Evolutionary conservation across 2,888 invertebrate species (phyloP).

Genomic region (Calliphora vomitoria): DNA sequence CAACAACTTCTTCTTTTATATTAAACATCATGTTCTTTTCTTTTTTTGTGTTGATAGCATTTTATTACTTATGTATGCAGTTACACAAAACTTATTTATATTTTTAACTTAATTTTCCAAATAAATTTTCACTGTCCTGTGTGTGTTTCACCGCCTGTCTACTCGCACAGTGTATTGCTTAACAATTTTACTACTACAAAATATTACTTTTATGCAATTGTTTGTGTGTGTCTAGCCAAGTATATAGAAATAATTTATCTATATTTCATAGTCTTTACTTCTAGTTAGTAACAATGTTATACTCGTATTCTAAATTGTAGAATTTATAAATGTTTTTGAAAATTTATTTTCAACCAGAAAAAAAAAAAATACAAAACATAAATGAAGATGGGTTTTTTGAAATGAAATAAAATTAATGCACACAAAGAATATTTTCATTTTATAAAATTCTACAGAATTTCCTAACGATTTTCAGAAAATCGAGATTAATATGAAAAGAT

Average conservation of each 20-base stretch:
- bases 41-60: not conserved
- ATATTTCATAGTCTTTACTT: constrained; percentile 17
- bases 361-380: not conserved
- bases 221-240: not conserved
- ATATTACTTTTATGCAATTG: not conserved
- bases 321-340: constrained; percentile 57
- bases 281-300: not conserved
- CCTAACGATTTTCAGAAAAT: constrained; percentile 3
- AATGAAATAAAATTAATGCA: not conserved
- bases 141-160: not conserved
- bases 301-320: constrained; percentile 15
- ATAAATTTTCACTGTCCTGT: constrained; percentile 12
- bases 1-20: constrained; percentile 27
- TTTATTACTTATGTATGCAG: not conserved
- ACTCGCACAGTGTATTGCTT: not conserved
- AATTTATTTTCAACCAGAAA: constrained; percentile 37
- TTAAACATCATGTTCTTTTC: constrained; percentile 6
- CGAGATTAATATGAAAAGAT: constrained; percentile 37
- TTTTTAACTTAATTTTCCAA: not conserved
- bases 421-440: not conserved
- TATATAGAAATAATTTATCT: constrained; percentile 4
- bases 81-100: not conserved
- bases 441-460: constrained; percentile 3
- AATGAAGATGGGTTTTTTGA: not conserved
- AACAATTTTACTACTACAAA: not conserved